Evolutionary conservation across 2,113 vertebrate species (phyloP).

Genomic region (Aptenodytes forsteri): DNA sequence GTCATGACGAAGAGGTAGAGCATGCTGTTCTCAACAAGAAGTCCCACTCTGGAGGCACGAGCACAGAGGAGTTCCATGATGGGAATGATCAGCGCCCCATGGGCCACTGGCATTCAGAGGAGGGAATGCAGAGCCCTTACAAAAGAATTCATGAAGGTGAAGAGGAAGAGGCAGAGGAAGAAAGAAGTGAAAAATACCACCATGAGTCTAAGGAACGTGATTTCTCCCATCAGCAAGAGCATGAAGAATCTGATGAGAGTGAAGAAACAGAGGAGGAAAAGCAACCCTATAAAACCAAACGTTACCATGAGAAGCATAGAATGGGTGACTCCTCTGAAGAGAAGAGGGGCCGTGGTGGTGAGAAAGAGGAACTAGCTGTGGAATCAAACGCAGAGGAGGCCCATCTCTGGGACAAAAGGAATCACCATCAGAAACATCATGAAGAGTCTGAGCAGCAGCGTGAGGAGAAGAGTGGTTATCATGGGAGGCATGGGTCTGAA

Average conservation of each 20-base stretch:
- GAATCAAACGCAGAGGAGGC: neutral
- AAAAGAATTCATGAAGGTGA: slow-evolving; percentile 29
- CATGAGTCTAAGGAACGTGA: neutral
- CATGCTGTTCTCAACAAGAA: slow-evolving; percentile 26
- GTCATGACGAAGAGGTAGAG: neutral
- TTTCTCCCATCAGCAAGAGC: slow-evolving; percentile 3
- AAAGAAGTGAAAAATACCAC: slow-evolving; percentile 29
- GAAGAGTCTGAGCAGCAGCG: slow-evolving; percentile 26
- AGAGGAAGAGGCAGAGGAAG: slow-evolving; percentile 4
- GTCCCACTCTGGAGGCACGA: neutral
- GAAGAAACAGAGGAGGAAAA: slow-evolving; percentile 62
- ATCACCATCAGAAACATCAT: neutral
- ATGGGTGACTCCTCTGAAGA: slow-evolving; percentile 34
- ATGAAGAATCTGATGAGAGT: slow-evolving; percentile 63
- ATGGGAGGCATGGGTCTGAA: neutral
- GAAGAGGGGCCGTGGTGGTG: neutral
- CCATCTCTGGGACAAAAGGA: slow-evolving; percentile 30
- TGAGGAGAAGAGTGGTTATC: slow-evolving; percentile 23
- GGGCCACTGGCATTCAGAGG: neutral
- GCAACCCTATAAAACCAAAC: slow-evolving; percentile 18
- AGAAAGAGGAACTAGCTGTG: neutral
- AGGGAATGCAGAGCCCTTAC: slow-evolving; percentile 57
- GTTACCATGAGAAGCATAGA: slow-evolving; percentile 32
- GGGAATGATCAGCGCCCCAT: neutral
- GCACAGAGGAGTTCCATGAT: neutral